phyloP scores from a whole-genome alignment of 2,888 invertebrate genomes.

The Trichogramma evanescens region DNA sequence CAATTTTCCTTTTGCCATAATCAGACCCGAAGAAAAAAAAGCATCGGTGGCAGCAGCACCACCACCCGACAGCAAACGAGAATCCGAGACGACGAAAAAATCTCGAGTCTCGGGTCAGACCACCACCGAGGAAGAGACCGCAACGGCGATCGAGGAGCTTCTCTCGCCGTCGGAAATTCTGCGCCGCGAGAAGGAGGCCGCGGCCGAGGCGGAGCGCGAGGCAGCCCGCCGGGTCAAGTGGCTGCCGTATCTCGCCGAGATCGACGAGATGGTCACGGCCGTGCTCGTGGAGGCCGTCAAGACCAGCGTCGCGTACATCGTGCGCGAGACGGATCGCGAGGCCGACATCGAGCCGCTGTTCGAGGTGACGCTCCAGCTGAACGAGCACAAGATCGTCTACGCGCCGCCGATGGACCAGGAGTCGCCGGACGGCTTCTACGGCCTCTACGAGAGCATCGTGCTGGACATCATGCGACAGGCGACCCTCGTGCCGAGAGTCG shows the following conservation, averaged over 20 bases:
- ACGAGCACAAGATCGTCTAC: constrained; percentile 66
- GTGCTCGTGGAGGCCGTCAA: constrained; percentile 53
- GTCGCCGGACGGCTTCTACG: constrained; percentile 60
- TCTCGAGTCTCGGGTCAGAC: background rate
- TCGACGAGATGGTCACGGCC: constrained; percentile 58
- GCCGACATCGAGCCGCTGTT: constrained; percentile 62
- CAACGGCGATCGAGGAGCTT: constrained; percentile 17
- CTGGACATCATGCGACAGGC: constrained; percentile 73
- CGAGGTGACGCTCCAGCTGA: constrained; percentile 67
- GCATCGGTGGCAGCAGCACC: too few species aligned
- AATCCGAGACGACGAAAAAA: background rate
- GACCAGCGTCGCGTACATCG: constrained; percentile 55
- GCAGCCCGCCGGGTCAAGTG: constrained; percentile 45
- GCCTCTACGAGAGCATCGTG: constrained; percentile 62
- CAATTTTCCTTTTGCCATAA: too few species aligned
- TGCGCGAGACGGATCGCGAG: constrained; percentile 56
- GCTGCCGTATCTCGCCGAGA: constrained; percentile 58
- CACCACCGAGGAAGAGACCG: constrained; percentile 11
- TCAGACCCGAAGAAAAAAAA: too few species aligned
- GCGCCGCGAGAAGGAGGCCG: constrained; percentile 45
- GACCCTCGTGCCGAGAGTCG: constrained; percentile 60
- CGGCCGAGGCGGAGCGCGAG: constrained; percentile 47
- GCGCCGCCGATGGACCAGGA: constrained; percentile 66
- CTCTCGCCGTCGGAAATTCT: constrained; percentile 25
- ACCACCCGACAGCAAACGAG: too few species aligned